Evolutionary conservation across 1,140 invertebrate genomes (phyloP), one percentile per base, ranked within the genome.

Genomic region (Brachionus asplanchnoidis): DNA sequence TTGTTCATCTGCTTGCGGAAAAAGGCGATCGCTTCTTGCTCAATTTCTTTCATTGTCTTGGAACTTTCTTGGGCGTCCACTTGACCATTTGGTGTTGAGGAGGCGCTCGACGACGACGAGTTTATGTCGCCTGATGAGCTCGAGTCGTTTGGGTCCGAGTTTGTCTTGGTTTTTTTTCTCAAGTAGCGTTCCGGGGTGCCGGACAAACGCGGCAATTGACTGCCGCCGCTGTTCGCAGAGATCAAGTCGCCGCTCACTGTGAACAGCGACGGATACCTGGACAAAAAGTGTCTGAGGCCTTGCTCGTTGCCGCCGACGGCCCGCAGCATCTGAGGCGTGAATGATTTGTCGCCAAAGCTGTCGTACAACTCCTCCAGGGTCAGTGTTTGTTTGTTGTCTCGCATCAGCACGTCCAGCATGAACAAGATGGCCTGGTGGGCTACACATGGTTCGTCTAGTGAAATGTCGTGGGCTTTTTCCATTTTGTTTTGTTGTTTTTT

Each of bases 341-440:
- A 91, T 66, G 86, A 88, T 28, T 88, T 88, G 85, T 88, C 88
- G 9, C 89, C 89, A 86, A 91, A 90, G 17, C 88, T 87, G n/a
- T 90, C 89, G 75, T 89, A 89, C 70, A 90, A 85, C 85, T 90
- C 89, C 12, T 70, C 83, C 85, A 88, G 88, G 56, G 90, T 88
- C 46, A 88, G 88, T 60, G 89, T 86, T 9, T 88, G 89, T 8
- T 86, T 87, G 65, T 85, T 87, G 86, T 90, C 89, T 8, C 73
- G 73, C 88, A 90, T 90, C n/a, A 90, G 85, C 60, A 90, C 88
- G 86, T 90, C 90, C 77, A 90, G 85, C 85, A 90, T 90, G 86
- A 90, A 90, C 86, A 90, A 86, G 89, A 90, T 90, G 46, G 89
- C 89, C 83, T 90, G 89, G 86, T 90, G 89, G 60, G 88, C 88